Base-by-base conservation (phyloP, 2,113 vertebrate species). In the Mesembrinibis cayennensis region DNA sequence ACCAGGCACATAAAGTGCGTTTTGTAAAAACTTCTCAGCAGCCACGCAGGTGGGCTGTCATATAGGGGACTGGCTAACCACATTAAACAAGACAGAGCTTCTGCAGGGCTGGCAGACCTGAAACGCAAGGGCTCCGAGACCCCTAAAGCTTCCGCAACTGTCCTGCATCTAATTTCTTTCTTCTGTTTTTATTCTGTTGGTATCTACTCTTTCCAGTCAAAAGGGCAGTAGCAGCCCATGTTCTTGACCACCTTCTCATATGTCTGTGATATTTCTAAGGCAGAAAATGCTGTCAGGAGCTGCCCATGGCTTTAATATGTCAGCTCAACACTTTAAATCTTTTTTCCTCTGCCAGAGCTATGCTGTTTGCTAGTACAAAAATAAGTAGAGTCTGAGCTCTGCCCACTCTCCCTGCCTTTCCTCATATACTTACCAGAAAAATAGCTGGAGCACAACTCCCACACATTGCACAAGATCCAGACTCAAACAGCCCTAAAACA, bases 371-470 rank as follows among this genome's bases (percentile, higher is more conserved):
- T 84, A 85, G 78, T 23, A 82, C 26, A 95, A 95, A 96, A 96
- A 94, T 90, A 96, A 89, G 87, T 53, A 70, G 77, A 89, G 66
- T 44, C 65, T 91, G 45, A 93, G 93, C 29, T 86, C 76, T 95
- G 44, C 94, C 94, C 76, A 90, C 94, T 95, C 84, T 88, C 85
- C 19, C 66, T 96, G 49, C 82, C 65, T 94, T 95, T 91, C 89
- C 95, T 93, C 59, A 74, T 95, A 91, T 80, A 87, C 67, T 4
- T 70, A 93, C 27, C 63, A 90, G 81, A 95, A 93, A 93, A 95
- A 87, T 88, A 97, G 81, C 87, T 89, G 50, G 18, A 91, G 82
- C 78, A 40, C 30, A 90, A 74, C 94, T 95, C 96, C 97, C 78
- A 90, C 93, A 85, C 84, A 44, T 32, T 77, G 61, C 83, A 82